These are phyloP conservation scores for Drosophila anomalipes DNA, from an alignment of 2,888 invertebrate species.

Conservation along the genomic window DNA sequence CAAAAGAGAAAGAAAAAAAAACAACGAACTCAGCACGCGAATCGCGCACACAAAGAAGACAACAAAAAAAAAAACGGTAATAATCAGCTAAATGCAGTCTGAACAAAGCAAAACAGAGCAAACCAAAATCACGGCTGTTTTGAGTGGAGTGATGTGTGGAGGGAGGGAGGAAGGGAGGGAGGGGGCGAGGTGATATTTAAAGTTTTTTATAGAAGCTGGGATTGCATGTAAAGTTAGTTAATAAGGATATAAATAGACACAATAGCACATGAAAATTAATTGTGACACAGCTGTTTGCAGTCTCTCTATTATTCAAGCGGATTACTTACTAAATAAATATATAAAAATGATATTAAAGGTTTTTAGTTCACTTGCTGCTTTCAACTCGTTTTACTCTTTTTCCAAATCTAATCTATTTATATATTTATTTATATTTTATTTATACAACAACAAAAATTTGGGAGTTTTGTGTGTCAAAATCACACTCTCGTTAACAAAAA, in stretches of 20 bases:
- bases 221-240: neutral
- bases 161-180: neutral
- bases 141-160: too few relatives aligned
- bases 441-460: neutral
- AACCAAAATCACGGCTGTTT: conserved; percentile 19
- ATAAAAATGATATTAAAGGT: neutral
- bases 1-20: neutral
- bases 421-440: neutral
- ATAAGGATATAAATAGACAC: neutral
- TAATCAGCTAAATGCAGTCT: conserved; percentile 6
- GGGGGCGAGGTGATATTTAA: neutral
- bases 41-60: conserved; percentile 12
- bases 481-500: neutral
- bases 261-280: neutral
- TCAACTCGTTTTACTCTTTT: neutral
- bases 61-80: conserved; percentile 21
- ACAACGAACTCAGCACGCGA: conserved; percentile 10
- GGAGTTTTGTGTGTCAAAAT: neutral
- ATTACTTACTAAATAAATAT: neutral
- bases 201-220: neutral
- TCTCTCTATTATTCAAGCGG: neutral
- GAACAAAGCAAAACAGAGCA: conserved; percentile 3
- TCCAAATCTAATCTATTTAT: neutral
- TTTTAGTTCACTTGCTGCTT: neutral
- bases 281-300: neutral